These are phyloP conservation scores for Lemur catta DNA, from an alignment of 2,797 vertebrate genomes.

Conservation along the genomic window DNA sequence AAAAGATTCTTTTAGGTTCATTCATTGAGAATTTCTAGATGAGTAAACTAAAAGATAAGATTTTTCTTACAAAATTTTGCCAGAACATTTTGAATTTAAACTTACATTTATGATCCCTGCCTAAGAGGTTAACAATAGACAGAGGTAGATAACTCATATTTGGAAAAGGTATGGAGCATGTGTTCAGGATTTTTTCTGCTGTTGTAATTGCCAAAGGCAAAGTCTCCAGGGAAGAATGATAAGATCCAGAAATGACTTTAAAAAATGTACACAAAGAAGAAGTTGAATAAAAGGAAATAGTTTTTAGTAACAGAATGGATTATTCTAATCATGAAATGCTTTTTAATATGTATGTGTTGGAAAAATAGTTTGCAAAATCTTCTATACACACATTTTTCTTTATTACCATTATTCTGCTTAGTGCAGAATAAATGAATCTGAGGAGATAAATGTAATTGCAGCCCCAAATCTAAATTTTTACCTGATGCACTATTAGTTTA, in stretches of 20 bases:
- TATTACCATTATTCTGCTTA: not conserved
- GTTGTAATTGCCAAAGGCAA: slow-evolving; percentile 44
- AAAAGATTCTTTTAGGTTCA: not conserved
- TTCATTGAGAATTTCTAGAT: not conserved
- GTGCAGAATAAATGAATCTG: not conserved
- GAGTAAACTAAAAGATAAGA: not conserved
- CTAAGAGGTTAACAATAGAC: not conserved
- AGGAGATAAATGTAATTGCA: not conserved
- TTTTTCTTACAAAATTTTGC: not conserved
- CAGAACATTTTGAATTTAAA: slow-evolving; percentile 6
- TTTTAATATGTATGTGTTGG: not conserved
- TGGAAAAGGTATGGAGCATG: slow-evolving; percentile 42
- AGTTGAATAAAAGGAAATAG: slow-evolving; percentile 7
- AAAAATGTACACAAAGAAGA: slow-evolving; percentile 48
- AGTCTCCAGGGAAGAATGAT: slow-evolving; percentile 47
- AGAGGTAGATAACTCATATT: slow-evolving; percentile 19
- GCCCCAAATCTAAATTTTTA: not conserved
- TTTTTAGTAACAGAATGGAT: not conserved
- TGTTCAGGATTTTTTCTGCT: slow-evolving; percentile 27
- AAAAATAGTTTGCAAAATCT: slow-evolving; percentile 26
- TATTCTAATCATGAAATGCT: not conserved
- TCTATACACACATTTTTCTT: not conserved
- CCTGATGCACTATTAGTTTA: not conserved
- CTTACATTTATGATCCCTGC: not conserved
- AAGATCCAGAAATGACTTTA: slow-evolving; percentile 48